Base-by-base conservation (phyloP, 2,113 vertebrate species). In the Megaleporinus macrocephalus region DNA sequence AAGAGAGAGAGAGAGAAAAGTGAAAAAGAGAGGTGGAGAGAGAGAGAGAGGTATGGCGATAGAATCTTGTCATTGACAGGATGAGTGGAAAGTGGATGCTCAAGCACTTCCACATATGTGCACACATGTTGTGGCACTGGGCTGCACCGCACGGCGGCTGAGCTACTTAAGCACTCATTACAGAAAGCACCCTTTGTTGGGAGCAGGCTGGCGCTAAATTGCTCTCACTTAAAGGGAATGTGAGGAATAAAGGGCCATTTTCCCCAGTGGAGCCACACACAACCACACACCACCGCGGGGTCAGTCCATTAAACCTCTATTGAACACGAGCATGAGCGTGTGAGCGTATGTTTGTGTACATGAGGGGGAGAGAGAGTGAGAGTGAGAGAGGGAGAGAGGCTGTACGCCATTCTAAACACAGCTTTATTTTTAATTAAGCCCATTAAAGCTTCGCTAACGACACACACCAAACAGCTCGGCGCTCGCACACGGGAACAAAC, bases 291-390 rank as follows among this genome's bases (percentile, higher is more conserved):
- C 94, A 92, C 93, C 93, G 69, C 29, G 73, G 69, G 95, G 95
- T 96, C 95, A 96, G 95, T 96, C 95, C 95, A 96, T 96, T 96
- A 96, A 95, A 94, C 90, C 91, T 94, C 94, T 94, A 95, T 96
- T 96, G 95, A 96, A 94, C 89, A 91, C 90, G 91, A 92, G 92
- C 88, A 89, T 86, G 87, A 11, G 87, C 94, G 95, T 95, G 92
- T 94, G 95, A 94, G 93, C 29, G 63, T 66, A 15, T 66, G 30
- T 65, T 13, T 65, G 62, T 29, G 62, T 65, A 16, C 24, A 16
- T 26, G 65, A 65, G 62, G 13, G 62, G 5, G 62, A 65, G 27
- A 66, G 13, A 66, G 15, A 66, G 27, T 18, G n/a, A n/a, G n/a
- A n/a, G n/a, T n/a, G n/a, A n/a, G n/a, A n/a, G n/a, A n/a, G 62